Conservation (phyloP, 1,140 invertebrate species). For the Artemia franciscana region DNA sequence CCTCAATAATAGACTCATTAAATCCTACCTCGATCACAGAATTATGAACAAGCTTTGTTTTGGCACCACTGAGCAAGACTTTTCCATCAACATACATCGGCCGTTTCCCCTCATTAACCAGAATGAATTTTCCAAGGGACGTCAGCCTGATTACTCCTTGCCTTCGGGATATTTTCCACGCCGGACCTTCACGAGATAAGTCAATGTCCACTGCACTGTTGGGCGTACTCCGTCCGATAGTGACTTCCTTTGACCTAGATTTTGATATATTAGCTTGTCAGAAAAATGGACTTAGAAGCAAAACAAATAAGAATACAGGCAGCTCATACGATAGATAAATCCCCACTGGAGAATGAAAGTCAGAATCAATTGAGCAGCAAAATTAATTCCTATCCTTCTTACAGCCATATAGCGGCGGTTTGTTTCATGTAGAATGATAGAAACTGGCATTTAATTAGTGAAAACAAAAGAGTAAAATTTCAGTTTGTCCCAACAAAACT, state of each 20-base stretch:
- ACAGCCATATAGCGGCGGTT: too few relatives aligned
- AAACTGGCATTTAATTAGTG: too few relatives aligned
- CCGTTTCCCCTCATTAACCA: conserved; percentile 83
- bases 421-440: too few relatives aligned
- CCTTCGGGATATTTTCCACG: conserved; percentile 55
- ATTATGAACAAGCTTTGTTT: conserved; percentile 70
- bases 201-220: conserved; percentile 83
- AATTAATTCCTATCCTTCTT: too few relatives aligned
- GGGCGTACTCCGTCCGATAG: conserved; percentile 65
- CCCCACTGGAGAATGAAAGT: too few relatives aligned
- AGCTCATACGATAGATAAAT: too few relatives aligned
- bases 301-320: too few relatives aligned
- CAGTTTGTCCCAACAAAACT: too few relatives aligned
- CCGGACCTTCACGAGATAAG: conserved; percentile 68
- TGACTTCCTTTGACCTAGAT: conserved; percentile 35
- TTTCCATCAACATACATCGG: conserved; percentile 81
- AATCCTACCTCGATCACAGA: conserved; percentile 66
- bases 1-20: neutral
- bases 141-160: conserved; percentile 72
- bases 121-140: conserved; percentile 78
- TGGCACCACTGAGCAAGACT: conserved; percentile 59
- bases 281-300: too few relatives aligned
- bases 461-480: too few relatives aligned
- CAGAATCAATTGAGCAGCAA: too few relatives aligned
- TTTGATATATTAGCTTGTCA: too few relatives aligned